Conservation (phyloP, 2,113 vertebrate genomes). For the Otis tarda region DNA sequence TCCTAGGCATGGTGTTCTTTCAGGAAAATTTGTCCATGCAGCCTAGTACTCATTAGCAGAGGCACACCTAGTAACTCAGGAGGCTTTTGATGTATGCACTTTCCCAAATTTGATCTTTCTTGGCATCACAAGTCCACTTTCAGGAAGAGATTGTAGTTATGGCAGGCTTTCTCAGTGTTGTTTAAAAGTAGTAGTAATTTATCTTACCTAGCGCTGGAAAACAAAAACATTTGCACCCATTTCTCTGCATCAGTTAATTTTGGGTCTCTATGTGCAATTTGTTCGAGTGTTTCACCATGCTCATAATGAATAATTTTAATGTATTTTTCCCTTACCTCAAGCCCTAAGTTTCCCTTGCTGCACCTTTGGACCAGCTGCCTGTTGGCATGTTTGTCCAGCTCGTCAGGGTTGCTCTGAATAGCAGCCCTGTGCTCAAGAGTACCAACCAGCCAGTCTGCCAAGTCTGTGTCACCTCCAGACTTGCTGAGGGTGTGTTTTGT, state of each 20-base stretch:
- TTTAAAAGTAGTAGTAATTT: neutral
- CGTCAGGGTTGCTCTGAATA: neutral
- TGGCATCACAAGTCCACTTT: neutral
- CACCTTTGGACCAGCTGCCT: neutral
- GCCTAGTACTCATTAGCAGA: neutral
- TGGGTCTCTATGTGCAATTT: neutral
- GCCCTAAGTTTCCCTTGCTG: neutral
- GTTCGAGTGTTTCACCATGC: neutral
- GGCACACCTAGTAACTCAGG: neutral
- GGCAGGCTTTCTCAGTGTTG: neutral
- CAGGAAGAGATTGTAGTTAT: neutral
- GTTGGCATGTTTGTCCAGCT: neutral
- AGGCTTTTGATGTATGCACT: neutral
- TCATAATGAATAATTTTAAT: neutral
- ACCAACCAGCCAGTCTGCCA: fast-evolving
- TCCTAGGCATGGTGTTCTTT: neutral
- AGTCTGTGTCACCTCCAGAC: fast-evolving
- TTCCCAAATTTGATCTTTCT: neutral
- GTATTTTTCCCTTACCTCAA: neutral
- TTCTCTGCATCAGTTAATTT: neutral
- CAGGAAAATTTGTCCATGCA: neutral
- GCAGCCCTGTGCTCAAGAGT: neutral
- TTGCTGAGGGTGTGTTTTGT: neutral
- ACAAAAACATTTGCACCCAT: neutral
- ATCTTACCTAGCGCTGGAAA: neutral